A percentile compares a stretch with the other conserved stretches of the same genome.
Conservation (phyloP, 2,797 vertebrate species). For the Danio albolineatus region DNA sequence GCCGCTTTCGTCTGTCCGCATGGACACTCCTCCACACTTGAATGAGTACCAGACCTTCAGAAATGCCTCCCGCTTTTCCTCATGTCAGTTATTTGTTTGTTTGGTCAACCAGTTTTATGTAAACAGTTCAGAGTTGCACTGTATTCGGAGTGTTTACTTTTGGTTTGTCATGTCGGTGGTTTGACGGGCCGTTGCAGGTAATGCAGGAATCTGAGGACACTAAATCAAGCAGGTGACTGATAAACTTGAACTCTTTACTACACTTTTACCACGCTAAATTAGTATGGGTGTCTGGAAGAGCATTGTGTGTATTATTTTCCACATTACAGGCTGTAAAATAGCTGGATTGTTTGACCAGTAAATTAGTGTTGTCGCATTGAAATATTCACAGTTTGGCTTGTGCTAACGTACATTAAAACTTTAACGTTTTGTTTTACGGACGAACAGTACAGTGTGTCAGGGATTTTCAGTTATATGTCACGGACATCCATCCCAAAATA, state of each 20-base stretch:
- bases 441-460: not conserved
- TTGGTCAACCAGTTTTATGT: not conserved
- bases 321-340: not conserved
- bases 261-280: not conserved
- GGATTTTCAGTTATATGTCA: too few species aligned
- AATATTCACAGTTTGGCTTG: not conserved
- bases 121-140: not conserved
- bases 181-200: not conserved
- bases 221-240: slow-evolving; percentile 20
- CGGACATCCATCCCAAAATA: too few species aligned
- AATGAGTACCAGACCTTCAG: not conserved
- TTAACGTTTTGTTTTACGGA: too few species aligned
- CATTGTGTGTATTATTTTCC: not conserved
- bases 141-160: not conserved
- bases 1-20: not conserved
- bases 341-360: not conserved
- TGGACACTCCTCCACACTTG: not conserved
- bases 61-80: not conserved
- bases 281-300: not conserved
- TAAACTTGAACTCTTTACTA: not conserved
- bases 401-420: too few species aligned
- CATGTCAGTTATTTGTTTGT: not conserved
- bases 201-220: slow-evolving; percentile 1
- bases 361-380: too few species aligned
- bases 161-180: not conserved